phyloP scores from a whole-genome alignment of 1,140 invertebrate species.

The Zophobas morio region DNA sequence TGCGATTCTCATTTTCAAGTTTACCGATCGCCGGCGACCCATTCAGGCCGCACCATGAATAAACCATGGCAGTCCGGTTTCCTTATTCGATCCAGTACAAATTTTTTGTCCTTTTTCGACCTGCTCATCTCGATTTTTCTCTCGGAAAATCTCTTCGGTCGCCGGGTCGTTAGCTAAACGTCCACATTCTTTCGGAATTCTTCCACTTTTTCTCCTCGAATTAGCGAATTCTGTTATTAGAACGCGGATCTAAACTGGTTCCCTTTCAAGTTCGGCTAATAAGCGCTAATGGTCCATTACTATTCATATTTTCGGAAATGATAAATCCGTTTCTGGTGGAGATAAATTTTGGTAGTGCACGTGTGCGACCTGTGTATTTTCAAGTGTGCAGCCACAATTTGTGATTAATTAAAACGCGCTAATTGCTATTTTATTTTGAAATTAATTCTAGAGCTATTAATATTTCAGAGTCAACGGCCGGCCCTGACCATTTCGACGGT shows the following conservation, averaged over 20 bases:
- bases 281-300: neutral
- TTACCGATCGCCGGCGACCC: neutral
- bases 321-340: too few species aligned
- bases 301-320: conserved; percentile 1
- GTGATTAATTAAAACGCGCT: neutral
- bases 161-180: neutral
- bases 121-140: neutral
- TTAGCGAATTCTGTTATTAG: neutral
- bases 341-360: too few species aligned
- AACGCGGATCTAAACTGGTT: neutral
- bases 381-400: too few species aligned
- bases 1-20: neutral
- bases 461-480: neutral
- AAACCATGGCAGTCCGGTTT: conserved; percentile 22
- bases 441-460: neutral
- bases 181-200: neutral
- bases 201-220: neutral
- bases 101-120: neutral
- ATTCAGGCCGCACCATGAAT: neutral
- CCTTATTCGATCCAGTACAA: conserved; percentile 6
- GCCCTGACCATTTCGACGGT: neutral
- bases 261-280: neutral
- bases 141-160: neutral
- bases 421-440: neutral
- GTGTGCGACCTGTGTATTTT: too few species aligned